Percentiles rank a stretch among this genome's conserved stretches.
Conservation (phyloP, 1,140 invertebrate genomes). For the Drosophila kikkawai region DNA sequence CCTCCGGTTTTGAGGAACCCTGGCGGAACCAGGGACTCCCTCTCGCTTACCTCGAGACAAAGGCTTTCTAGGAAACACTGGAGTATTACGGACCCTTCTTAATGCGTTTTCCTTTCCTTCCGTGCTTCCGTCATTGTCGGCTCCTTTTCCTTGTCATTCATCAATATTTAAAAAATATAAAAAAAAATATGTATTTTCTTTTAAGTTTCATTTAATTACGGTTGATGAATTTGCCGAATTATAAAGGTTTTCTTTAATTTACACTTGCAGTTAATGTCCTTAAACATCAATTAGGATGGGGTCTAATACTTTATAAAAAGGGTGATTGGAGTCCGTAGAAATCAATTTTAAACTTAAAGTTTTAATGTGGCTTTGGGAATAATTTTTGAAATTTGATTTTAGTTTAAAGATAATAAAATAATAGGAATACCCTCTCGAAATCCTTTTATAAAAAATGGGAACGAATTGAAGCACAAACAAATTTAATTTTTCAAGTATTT, state of each 20-base stretch:
- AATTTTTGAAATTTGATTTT: background rate
- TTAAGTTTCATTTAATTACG: constrained; percentile 10
- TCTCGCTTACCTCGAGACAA: constrained; percentile 6
- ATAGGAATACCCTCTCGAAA: too few relatives aligned
- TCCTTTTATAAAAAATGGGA: background rate
- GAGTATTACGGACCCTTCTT: constrained; percentile 36
- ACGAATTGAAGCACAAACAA: background rate
- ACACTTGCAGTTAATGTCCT: background rate
- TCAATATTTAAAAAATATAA: constrained; percentile 32
- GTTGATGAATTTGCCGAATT: constrained; percentile 4
- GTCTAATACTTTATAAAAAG: background rate
- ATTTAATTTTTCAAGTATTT: too few relatives aligned
- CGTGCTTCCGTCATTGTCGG: constrained; percentile 4
- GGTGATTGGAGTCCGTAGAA: background rate
- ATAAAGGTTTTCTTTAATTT: constrained; percentile 5
- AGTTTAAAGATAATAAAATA: too few relatives aligned
- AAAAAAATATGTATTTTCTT: constrained; percentile 8
- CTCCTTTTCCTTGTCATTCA: constrained; percentile 10
- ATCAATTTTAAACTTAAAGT: background rate
- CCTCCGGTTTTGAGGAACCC: background rate
- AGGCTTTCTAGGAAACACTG: constrained; percentile 16
- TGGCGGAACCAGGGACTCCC: background rate
- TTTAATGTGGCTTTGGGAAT: too few relatives aligned
- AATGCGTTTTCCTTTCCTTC: constrained; percentile 25
- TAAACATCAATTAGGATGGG: background rate